Base-by-base conservation (phyloP, 2,113 vertebrate species). In the Podarcis muralis region DNA sequence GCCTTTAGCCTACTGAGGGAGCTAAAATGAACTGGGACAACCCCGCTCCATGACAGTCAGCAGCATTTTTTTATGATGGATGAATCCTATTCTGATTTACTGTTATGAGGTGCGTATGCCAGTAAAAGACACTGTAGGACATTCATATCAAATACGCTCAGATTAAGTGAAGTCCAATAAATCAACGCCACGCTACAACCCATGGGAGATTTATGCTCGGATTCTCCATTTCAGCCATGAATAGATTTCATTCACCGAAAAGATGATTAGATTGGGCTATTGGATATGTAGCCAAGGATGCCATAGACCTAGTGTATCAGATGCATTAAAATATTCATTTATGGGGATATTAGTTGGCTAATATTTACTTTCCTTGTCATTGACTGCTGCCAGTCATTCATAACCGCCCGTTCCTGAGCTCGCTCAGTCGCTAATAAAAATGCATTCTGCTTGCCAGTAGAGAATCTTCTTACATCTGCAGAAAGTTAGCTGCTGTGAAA, bases 111-210 rank as follows among this genome's bases (percentile, higher is more conserved):
- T 23, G 23, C 25, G 62, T 23, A 18, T 89, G 83, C 75, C 53
- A 85, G 4, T 80, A 71, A 37, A 57, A 32, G 11, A 59, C 53
- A 77, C 27, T 66, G 37, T 66, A 37, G 65, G 27, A 71, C 30
- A 88, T 59, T 69, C 37, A 69, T 57, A 48, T 72, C 23, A 78
- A 84, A 89, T 71, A 79, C 59, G 30, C 40, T 59, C 0, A 0
- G 40, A 3, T 76, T 23, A 1, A 0, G 0, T n/a, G 1, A 0
- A 4, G 7, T 1, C 1, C 0, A 0, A 40, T 18, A 5, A 57
- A 35, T 15, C 8, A n/a, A 71, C 66, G 6, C 23, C 69, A 9
- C 25, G 1, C 27, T 43, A 1, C 18, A 79, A 80, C 27, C 43
- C 77, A 87, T 20, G 48, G 16, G 76, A 20, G 20, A 25, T 87